Evolutionary conservation across 2,888 invertebrate species (phyloP), one percentile per base, ranked within the genome.

Genomic region (Perizoma flavofasciatum): DNA sequence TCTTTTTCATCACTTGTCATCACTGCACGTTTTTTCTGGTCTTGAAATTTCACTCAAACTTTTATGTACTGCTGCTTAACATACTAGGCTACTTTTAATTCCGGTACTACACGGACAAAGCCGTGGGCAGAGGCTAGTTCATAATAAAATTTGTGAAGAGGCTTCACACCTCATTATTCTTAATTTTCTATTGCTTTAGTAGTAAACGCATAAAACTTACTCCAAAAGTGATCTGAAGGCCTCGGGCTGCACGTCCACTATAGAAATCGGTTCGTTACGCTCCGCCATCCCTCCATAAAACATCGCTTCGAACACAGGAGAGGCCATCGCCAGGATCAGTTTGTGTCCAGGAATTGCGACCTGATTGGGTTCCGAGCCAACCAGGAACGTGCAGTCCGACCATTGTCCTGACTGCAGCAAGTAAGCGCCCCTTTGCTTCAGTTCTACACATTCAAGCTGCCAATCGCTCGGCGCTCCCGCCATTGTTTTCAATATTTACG

Each of bases 231-330:
- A 95, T 81, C 95, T 95, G 73, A 97, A 97, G 0, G 97, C 97
- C 70, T 97, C 96, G 4, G 97, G 96, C 79, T 97, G 96, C 1
- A 97, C 96, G 81, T 97, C 97, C 40, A 95, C 93, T 70, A 97
- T 97, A 0, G 95, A 94, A 71, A 97, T 96, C 0, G 96, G 96
- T 69, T 95, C 95, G 64, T 94, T 94, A 51, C 95, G 95, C 74
- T 97, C 96, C 0, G 96, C 95, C 93, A 97, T 95, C 33, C 96
- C 95, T 0, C 97, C 97, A 76, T 93, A 97, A 77, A 97, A 97
- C 97, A 97, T 97, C 0, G 96, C 95, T 77, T 97, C 97, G 77
- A 97, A 97, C 0, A 97, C 97, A 0, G 97, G 97, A 65, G 97
- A 97, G 0, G 96, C 95, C 96, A 97, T 97, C 0, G 97, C 97